These are phyloP conservation scores for Manduca sexta DNA, from an alignment of 1,140 invertebrate genomes.

Conservation along the genomic window DNA sequence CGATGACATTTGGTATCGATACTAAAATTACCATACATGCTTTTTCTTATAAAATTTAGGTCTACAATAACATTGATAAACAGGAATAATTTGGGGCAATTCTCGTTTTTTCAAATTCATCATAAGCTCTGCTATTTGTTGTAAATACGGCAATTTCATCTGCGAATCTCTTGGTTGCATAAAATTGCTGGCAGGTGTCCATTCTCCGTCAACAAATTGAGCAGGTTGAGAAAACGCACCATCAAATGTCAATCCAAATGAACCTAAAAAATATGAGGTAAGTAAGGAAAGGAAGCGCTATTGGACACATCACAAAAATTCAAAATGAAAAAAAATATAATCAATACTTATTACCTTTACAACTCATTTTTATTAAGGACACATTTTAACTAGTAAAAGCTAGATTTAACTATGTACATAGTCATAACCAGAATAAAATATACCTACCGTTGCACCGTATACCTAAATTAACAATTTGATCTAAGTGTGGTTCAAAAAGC, in stretches of 20 bases:
- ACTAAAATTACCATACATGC: conserved; percentile 7
- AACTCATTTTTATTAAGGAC: too few relatives aligned
- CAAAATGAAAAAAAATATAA: too few relatives aligned
- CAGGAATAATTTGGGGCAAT: conserved; percentile 34
- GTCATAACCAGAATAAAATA: neutral
- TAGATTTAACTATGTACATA: neutral
- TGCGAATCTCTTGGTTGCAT: conserved; percentile 46
- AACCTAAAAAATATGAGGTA: conserved; percentile 52
- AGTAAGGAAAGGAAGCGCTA: too few relatives aligned
- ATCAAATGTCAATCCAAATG: conserved; percentile 62
- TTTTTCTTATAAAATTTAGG: conserved; percentile 19
- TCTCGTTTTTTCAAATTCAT: conserved; percentile 35
- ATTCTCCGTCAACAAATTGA: conserved; percentile 44
- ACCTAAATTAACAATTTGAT: conserved; percentile 62
- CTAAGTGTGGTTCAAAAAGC: conserved; percentile 42
- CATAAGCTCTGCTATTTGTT: conserved; percentile 40
- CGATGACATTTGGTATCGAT: neutral
- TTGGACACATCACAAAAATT: too few relatives aligned
- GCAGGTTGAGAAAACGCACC: conserved; percentile 71
- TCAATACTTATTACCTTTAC: too few relatives aligned
- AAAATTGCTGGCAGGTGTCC: conserved; percentile 56
- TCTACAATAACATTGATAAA: conserved; percentile 25
- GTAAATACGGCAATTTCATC: conserved; percentile 44
- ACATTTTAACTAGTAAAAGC: too few relatives aligned
- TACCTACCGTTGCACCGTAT: conserved; percentile 62